phyloP scores from a whole-genome alignment of 2,113 vertebrate species.

The Xenus cinereus region DNA sequence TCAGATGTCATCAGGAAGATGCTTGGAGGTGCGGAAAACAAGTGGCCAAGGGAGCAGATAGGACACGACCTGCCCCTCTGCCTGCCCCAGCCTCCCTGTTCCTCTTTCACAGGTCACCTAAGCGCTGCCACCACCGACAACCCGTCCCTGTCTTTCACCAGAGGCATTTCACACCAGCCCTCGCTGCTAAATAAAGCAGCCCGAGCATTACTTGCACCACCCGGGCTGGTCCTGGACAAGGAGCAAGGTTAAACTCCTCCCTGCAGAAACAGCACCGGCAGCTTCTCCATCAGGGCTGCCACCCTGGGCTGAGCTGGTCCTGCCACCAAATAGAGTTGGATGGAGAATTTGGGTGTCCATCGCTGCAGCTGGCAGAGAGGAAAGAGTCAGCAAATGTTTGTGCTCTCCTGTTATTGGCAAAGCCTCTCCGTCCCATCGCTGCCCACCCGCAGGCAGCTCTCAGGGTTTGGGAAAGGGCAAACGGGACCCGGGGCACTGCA shows the following conservation, averaged over 20 bases:
- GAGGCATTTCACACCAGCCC: not conserved
- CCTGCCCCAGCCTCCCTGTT: not conserved
- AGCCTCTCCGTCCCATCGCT: not conserved
- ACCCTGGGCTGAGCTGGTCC: not conserved
- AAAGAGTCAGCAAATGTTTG: not conserved
- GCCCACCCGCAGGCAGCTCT: not conserved
- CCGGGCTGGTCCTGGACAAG: not conserved
- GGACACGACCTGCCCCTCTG: not conserved
- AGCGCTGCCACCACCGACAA: not conserved
- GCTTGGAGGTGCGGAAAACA: not conserved
- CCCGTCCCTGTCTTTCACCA: not conserved
- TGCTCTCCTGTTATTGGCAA: not conserved
- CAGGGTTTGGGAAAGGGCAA: not conserved
- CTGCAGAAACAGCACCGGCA: not conserved
- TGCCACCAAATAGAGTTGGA: not conserved
- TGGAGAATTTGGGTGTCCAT: not conserved
- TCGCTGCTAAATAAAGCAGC: not conserved
- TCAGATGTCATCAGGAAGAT: not conserved
- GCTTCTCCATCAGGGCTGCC: not conserved
- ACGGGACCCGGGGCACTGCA: accelerated
- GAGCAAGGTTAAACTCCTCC: not conserved
- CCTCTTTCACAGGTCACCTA: not conserved
- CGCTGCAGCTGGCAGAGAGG: not conserved
- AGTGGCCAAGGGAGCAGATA: not conserved
- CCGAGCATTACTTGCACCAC: not conserved